Evolutionary conservation across 2,888 invertebrate species (phyloP), one percentile per base, ranked within the genome.

Genomic region (Brachycybe producta): DNA sequence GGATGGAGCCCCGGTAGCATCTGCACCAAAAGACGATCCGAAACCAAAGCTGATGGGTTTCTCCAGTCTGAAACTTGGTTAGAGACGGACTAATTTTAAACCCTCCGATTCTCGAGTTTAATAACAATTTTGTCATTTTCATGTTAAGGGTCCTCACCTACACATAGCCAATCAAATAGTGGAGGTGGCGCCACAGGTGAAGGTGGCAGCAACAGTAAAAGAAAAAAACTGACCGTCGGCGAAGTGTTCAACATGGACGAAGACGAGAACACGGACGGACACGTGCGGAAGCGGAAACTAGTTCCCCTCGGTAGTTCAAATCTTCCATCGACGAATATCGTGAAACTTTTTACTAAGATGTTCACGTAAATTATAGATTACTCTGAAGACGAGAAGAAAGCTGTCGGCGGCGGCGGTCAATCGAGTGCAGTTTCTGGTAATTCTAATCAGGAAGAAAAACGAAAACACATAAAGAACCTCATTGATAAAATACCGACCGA

Each of bases 401-500:
- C 50, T 5, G 76, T 79, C 49, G 83, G 34, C 7, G 40, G 28
- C 7, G 27, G 24, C 7, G 41, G 76, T 78, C 48, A 83, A 28
- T 5, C 55, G 56, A 54, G 26, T 3, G 49, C 34, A 5, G 41
- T 13, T 8, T 11, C 8, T n/a, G 41, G 23, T 5, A 30, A 11
- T 21, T 36, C 46, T 3, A 39, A 32, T 17, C 56, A 84, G 53
- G 95, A 98, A 68, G 98, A 99, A 69, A 97, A 97, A 69, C 75
- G 92, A 51, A 86, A 87, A 62, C 84, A 91, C 69, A 92, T 97
- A 61, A 97, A 97, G 73, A 84, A 84, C 56, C 78, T 99, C 59
- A 98, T 99, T 64, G 95, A 95, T 69, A 86, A 87, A 73, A 99
- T 99, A 65, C 98, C 98, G 53, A 97, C 95, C 7, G 90, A 86